phyloP scores from a whole-genome alignment of 2,888 invertebrate species.

The Heliconius erato region DNA sequence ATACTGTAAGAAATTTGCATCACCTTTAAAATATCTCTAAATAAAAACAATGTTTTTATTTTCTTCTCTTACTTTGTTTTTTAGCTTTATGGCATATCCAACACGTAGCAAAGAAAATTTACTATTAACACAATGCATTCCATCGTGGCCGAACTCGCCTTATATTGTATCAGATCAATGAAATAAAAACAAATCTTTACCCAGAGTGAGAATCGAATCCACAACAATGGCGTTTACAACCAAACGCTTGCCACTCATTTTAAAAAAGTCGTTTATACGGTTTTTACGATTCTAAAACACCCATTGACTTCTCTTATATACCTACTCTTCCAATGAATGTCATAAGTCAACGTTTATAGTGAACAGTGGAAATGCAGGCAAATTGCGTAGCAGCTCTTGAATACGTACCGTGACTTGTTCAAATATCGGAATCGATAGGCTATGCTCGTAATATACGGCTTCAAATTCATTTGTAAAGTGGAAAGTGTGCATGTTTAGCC shows the following conservation, averaged over 20 bases:
- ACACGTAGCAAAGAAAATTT: too few species aligned
- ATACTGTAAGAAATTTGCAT: too few species aligned
- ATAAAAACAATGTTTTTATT: too few species aligned
- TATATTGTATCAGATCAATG: too few species aligned
- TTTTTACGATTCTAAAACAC: not conserved
- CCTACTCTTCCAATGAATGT: not conserved
- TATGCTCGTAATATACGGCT: conserved; percentile 1
- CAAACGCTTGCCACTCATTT: not conserved
- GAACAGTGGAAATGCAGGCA: conserved; percentile 22
- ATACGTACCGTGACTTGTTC: conserved; percentile 30
- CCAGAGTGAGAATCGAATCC: too few species aligned
- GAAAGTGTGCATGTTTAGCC: not conserved
- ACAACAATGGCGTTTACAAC: too few species aligned
- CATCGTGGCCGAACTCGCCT: too few species aligned
- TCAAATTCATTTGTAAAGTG: not conserved
- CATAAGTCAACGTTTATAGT: conserved; percentile 6
- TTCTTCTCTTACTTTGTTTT: too few species aligned
- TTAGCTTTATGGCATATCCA: too few species aligned
- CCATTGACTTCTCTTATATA: not conserved
- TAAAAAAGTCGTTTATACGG: not conserved
- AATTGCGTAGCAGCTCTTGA: conserved; percentile 24
- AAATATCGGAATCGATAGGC: conserved; percentile 26
- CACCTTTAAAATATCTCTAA: too few species aligned
- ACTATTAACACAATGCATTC: too few species aligned
- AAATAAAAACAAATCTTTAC: too few species aligned